These are phyloP conservation scores for Achlya flavicornis DNA, from an alignment of 2,888 invertebrate genomes.

Conservation along the genomic window DNA sequence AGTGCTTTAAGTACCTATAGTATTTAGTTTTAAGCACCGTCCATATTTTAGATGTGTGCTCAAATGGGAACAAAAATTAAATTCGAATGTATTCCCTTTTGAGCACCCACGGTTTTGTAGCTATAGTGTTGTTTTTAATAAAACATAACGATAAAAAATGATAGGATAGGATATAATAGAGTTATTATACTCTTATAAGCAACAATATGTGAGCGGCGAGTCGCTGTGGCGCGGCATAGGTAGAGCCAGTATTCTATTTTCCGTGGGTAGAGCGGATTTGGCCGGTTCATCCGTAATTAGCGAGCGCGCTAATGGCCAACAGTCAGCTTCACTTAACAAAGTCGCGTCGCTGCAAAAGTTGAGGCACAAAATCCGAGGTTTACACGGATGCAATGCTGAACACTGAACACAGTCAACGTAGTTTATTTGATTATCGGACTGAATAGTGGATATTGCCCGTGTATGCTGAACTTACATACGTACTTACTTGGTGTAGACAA, in stretches of 20 bases:
- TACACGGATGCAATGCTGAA: constrained; percentile 34
- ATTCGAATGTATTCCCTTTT: no score
- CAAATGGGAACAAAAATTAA: no score
- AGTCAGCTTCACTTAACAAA: constrained; percentile 48
- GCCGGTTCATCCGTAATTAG: constrained; percentile 61
- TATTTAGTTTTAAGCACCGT: no score
- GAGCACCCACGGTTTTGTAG: no score
- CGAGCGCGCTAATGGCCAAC: constrained; percentile 61
- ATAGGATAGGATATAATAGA: no score
- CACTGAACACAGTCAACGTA: constrained; percentile 42
- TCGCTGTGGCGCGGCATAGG: constrained; percentile 18
- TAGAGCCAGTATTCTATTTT: no score
- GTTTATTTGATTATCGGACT: constrained; percentile 32
- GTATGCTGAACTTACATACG: background rate
- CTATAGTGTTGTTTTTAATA: no score
- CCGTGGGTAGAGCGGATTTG: constrained; percentile 47
- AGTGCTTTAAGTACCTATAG: no score
- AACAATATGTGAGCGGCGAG: constrained; percentile 8
- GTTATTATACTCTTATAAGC: no score
- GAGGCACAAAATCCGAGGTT: constrained; percentile 26
- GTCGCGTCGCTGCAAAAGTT: constrained; percentile 40
- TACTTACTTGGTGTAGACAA: background rate
- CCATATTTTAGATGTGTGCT: no score
- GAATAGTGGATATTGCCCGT: constrained; percentile 15
- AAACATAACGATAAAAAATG: no score